phyloP scores from a whole-genome alignment of 2,888 invertebrate genomes.

The Ochropleura plecta region DNA sequence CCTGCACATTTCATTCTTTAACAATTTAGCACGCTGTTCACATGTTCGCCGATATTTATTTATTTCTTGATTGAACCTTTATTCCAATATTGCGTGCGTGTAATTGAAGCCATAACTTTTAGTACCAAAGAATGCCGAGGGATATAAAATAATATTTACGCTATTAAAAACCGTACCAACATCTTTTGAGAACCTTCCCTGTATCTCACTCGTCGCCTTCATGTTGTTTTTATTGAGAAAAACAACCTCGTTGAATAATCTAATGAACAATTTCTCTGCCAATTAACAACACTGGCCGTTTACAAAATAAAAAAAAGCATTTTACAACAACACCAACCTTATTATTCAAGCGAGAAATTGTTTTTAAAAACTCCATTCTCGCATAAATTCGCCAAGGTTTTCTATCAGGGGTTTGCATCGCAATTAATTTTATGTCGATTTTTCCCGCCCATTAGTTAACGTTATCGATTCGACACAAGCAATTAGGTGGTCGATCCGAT shows the following conservation, averaged over 20 bases:
- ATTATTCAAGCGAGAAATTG: conserved; percentile 58
- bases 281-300: conserved; percentile 58
- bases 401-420: conserved; percentile 70
- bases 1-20: conserved; percentile 39
- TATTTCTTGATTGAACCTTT: conserved; percentile 75
- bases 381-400: conserved; percentile 67
- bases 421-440: conserved; percentile 81
- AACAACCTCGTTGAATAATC: conserved; percentile 32
- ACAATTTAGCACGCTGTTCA: conserved; percentile 57
- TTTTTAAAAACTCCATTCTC: conserved; percentile 66
- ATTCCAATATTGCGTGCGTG: conserved; percentile 76
- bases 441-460: conserved; percentile 81
- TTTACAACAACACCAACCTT: conserved; percentile 53
- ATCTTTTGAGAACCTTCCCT: conserved; percentile 18
- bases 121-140: conserved; percentile 70
- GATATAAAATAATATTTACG: conserved; percentile 67
- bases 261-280: conserved; percentile 55
- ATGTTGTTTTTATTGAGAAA: conserved; percentile 33
- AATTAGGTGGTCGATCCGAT: conserved; percentile 82
- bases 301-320: conserved; percentile 56
- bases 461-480: conserved; percentile 82
- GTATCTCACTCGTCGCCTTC: conserved; percentile 10
- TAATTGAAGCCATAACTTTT: conserved; percentile 76
- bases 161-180: conserved; percentile 63
- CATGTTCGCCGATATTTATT: conserved; percentile 68